Percentiles rank a stretch among this genome's conserved stretches.
phyloP scores from a whole-genome alignment of 2,113 vertebrate species.

The Empidonax traillii region DNA sequence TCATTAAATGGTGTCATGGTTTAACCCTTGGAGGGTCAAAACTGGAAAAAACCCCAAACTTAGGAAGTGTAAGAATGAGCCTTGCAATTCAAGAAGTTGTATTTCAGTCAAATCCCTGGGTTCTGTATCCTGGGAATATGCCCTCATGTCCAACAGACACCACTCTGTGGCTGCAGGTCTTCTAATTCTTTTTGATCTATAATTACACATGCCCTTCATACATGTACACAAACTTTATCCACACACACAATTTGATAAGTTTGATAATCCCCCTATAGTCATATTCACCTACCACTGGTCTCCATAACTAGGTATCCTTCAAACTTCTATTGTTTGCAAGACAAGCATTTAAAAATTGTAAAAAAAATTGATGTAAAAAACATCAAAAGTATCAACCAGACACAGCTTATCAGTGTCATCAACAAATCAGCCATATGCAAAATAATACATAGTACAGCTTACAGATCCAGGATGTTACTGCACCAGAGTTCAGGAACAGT shows the following conservation, averaged over 20 bases:
- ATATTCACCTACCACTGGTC: neutral
- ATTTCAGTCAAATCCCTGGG: neutral
- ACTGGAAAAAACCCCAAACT: too few species aligned
- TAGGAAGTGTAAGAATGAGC: neutral
- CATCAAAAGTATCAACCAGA: neutral
- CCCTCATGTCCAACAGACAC: neutral
- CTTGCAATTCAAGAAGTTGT: neutral
- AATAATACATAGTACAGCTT: rapidly evolving
- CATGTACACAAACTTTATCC: neutral
- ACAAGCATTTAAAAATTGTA: neutral
- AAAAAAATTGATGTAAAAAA: neutral
- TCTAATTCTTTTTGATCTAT: neutral
- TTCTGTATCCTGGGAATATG: neutral
- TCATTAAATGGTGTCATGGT: neutral
- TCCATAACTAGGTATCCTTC: neutral
- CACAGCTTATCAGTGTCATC: neutral
- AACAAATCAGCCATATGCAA: neutral
- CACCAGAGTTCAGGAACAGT: neutral
- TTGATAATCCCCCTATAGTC: neutral
- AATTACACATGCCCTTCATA: neutral
- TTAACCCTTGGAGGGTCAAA: neutral
- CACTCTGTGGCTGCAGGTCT: too few species aligned
- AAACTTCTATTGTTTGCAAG: neutral
- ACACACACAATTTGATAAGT: neutral
- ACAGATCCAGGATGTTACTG: neutral